Percentiles rank a stretch among this genome's conserved stretches.
These are phyloP conservation scores for Bellardia pandia DNA, from an alignment of 2,888 invertebrate genomes.

Conservation along the genomic window DNA sequence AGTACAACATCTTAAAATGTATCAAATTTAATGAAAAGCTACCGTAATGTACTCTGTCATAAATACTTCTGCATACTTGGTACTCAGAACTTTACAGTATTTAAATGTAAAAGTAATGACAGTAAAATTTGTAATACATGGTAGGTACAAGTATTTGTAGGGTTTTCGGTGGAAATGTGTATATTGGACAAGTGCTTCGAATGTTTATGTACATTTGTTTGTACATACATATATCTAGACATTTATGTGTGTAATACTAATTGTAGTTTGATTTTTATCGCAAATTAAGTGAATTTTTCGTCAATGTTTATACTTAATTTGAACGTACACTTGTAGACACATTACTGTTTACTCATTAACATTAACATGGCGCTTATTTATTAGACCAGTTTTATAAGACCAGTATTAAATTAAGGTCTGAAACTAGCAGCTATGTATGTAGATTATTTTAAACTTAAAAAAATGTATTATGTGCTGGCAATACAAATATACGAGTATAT, in stretches of 20 bases:
- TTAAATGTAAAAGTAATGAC: conserved; percentile 30
- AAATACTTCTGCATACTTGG: too few species aligned
- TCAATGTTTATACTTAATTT: conserved; percentile 39
- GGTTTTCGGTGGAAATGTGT: neutral
- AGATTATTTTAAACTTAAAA: too few species aligned
- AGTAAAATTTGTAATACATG: neutral
- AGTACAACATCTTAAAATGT: too few species aligned
- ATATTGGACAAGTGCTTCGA: neutral
- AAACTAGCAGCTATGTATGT: too few species aligned
- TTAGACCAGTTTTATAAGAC: too few species aligned
- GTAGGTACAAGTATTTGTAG: neutral
- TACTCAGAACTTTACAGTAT: neutral
- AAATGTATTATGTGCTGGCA: too few species aligned
- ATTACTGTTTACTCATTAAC: neutral
- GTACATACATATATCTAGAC: neutral
- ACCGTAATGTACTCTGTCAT: too few species aligned
- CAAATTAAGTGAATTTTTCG: conserved; percentile 66
- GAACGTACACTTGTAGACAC: conserved; percentile 9
- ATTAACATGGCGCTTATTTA: neutral
- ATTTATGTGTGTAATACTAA: conserved; percentile 45
- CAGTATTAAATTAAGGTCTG: too few species aligned
- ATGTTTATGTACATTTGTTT: neutral
- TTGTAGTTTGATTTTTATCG: conserved; percentile 68
- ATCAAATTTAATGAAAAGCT: too few species aligned
- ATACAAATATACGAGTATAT: too few species aligned